Evolutionary conservation across 92 coral and sea anemone species (phyloP), one percentile per base, ranked within the genome.

Genomic region (Porites divaricata): DNA sequence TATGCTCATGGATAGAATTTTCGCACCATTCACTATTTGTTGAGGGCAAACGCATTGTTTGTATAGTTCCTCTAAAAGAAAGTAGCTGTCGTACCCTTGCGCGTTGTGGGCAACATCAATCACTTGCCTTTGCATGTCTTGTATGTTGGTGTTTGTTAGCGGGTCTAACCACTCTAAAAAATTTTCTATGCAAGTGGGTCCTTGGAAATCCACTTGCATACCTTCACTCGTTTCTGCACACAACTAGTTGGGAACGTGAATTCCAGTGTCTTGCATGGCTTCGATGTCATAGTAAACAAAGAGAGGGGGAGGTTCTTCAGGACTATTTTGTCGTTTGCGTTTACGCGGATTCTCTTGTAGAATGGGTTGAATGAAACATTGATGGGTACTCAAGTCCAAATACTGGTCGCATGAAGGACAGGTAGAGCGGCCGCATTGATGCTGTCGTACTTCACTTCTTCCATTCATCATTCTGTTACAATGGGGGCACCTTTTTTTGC

Each of bases 71-170:
- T 80, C 73, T 8, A 87, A 9, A 0, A 87, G 9, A 10, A 87
- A 80, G 62, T 80, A 80, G 2, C 62, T 26, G 63, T 81, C 80
- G 41, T 81, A 81, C 50, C 28, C 79, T n/a, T 23, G 24, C 1
- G 57, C 24, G 51, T 86, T 78, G n/a, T 78, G 79, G 2, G 89
- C 85, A 3, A 86, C 75, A 2, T 12, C 53, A 1, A 65, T 78
- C 35, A 16, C 28, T 11, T 24, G 1, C 16, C 35, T 59, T 1
- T 2, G 24, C 2, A 8, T 8, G 1, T 52, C 41, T 2, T 5
- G 66, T 1, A 58, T 21, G 13, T 86, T n/a, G 11, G 53, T 13
- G 1, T 16, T 2, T 14, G 21, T 45, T 0, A 67, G 51, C 9
- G 5, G 35, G 4, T 9, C 35, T 0, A 78, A 17, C 89, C 89